Conservation (phyloP, 1,140 invertebrate genomes). For the Hydropsyche tenuis region DNA sequence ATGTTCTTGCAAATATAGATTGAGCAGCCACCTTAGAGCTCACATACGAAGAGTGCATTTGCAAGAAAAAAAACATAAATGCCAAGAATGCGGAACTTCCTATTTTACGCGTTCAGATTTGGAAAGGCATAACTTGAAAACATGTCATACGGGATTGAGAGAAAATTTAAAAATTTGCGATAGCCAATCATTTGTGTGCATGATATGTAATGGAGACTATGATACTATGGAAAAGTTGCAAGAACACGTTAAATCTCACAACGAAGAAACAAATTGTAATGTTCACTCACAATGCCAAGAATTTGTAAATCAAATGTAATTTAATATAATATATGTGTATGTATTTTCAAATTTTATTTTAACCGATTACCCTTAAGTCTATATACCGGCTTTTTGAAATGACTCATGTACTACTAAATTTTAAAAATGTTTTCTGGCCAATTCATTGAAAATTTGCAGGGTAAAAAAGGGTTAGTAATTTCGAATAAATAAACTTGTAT, state of each 20-base stretch:
- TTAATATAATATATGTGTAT: no score
- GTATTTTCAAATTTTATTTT: no score
- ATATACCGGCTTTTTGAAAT: no score
- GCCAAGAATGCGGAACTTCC: conserved; percentile 55
- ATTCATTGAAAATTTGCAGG: no score
- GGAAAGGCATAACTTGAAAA: conserved; percentile 59
- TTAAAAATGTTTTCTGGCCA: no score
- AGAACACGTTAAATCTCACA: conserved; percentile 80
- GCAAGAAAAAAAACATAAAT: conserved; percentile 55
- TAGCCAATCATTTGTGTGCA: conserved; percentile 56
- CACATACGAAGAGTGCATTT: conserved; percentile 57
- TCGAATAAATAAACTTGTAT: no score
- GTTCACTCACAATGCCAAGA: background rate
- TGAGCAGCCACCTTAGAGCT: conserved; percentile 53
- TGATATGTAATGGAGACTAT: conserved; percentile 60
- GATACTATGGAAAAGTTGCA: conserved; percentile 62
- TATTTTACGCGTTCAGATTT: conserved; percentile 56
- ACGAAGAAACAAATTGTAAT: conserved; percentile 49
- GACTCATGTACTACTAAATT: no score
- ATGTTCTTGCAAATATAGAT: conserved; percentile 56
- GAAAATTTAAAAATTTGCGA: conserved; percentile 44
- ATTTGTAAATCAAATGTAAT: conserved; percentile 11
- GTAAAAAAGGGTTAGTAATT: no score
- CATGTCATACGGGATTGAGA: conserved; percentile 59
- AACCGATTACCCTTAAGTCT: no score